A percentile compares a stretch with the other conserved stretches of the same genome.
phyloP scores from a whole-genome alignment of 2,888 invertebrate genomes.

The Nyleta sp. region DNA sequence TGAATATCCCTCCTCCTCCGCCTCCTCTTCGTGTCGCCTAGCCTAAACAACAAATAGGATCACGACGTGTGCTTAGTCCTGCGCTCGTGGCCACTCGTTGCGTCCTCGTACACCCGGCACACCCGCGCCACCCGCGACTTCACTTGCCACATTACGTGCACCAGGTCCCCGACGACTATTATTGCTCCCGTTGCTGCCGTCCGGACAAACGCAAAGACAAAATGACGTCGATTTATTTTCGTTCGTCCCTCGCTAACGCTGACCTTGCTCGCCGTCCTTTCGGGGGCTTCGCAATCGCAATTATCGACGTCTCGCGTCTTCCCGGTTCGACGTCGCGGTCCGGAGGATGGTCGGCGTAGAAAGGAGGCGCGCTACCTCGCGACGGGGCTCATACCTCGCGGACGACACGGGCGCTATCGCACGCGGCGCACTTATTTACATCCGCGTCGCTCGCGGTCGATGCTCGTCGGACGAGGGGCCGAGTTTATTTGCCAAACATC shows the following conservation, averaged over 20 bases:
- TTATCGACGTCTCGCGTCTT: conserved; percentile 1
- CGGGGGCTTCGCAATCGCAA: background rate
- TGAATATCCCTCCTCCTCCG: no score
- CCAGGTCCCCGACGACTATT: background rate
- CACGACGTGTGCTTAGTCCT: conserved; percentile 55
- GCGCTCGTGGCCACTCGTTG: background rate
- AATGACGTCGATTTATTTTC: no score
- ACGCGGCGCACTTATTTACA: conserved; percentile 41
- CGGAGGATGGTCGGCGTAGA: background rate
- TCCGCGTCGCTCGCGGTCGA: conserved; percentile 2
- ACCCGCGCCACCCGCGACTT: conserved; percentile 21
- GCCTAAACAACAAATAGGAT: conserved; percentile 48
- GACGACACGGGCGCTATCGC: no score
- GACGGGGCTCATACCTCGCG: no score
- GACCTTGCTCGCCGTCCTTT: background rate
- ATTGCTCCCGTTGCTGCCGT: background rate
- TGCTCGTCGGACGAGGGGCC: conserved; percentile 18
- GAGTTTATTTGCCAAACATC: conserved; percentile 27
- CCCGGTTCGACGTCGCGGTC: conserved; percentile 30
- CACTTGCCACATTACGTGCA: conserved; percentile 35
- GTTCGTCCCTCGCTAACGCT: background rate
- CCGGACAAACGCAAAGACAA: no score
- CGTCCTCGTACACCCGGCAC: conserved; percentile 15
- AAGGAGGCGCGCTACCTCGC: conserved; percentile 7
- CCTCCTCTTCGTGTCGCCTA: background rate